Percentiles rank a stretch among this genome's conserved stretches.
These are phyloP conservation scores for Epiblema foenella DNA, from an alignment of 2,888 invertebrate genomes.

Conservation along the genomic window DNA sequence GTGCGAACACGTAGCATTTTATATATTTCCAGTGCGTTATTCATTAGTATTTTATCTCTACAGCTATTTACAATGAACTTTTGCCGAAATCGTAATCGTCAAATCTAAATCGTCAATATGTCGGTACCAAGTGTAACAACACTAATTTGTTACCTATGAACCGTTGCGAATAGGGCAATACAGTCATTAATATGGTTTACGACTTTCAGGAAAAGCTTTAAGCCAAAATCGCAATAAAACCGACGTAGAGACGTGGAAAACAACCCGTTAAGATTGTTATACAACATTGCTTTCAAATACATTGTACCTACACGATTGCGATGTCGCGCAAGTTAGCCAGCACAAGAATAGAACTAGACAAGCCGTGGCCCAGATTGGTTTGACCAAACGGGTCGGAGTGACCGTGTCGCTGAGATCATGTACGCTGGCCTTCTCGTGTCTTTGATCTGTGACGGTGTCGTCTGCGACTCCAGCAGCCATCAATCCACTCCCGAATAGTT, in stretches of 20 bases:
- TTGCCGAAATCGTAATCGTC: not conserved
- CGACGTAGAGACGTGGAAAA: constrained; percentile 56
- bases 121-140: constrained; percentile 12
- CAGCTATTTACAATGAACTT: not conserved
- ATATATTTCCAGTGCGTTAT: too few relatives aligned
- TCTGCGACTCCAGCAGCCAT: constrained; percentile 51
- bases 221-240: constrained; percentile 48
- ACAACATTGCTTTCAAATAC: constrained; percentile 63
- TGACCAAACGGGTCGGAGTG: constrained; percentile 64
- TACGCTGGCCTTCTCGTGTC: constrained; percentile 59
- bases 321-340: constrained; percentile 69
- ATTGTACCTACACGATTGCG: constrained; percentile 65
- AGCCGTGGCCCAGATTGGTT: constrained; percentile 71
- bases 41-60: not conserved
- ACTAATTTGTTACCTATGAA: constrained; percentile 39
- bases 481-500: constrained; percentile 55
- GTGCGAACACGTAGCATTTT: not conserved
- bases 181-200: constrained; percentile 41
- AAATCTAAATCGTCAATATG: constrained; percentile 13
- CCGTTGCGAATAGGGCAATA: constrained; percentile 40
- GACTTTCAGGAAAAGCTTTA: constrained; percentile 36
- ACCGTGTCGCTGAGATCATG: constrained; percentile 60
- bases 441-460: constrained; percentile 70
- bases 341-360: constrained; percentile 71
- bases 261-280: constrained; percentile 54